Conservation (phyloP, 2,797 vertebrate genomes). For the Clarias fuscus region DNA sequence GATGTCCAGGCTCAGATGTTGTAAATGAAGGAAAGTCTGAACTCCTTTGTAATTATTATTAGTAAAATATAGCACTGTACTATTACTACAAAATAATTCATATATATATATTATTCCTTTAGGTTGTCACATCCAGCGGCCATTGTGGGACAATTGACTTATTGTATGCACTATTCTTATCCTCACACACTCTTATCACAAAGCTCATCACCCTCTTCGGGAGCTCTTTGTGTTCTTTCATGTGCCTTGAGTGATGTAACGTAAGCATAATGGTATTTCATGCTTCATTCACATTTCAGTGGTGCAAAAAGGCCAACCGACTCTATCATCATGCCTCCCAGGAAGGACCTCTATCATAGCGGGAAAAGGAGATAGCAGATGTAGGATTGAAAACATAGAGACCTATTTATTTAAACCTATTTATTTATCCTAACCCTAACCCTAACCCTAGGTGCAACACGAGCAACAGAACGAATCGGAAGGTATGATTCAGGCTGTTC, state of each 20-base stretch:
- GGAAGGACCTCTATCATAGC: constrained; percentile 20
- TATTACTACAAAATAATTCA: background rate
- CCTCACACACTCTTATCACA: constrained; percentile 17
- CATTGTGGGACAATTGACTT: constrained; percentile 4
- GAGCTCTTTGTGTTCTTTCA: constrained; percentile 39
- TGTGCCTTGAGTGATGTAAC: constrained; percentile 19
- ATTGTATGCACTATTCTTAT: constrained; percentile 24
- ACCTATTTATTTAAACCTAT: constrained; percentile 12
- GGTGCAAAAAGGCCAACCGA: constrained; percentile 40
- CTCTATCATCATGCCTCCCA: constrained; percentile 35
- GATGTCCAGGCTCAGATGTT: constrained; percentile 38
- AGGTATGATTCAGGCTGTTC: too few species aligned
- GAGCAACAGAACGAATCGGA: background rate
- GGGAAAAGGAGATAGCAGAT: background rate
- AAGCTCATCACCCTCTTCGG: constrained; percentile 30
- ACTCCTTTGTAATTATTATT: constrained; percentile 4
- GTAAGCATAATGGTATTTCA: constrained; percentile 52
- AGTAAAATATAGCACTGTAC: background rate
- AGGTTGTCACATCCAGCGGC: background rate
- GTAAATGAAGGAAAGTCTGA: constrained; percentile 17
- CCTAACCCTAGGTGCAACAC: background rate
- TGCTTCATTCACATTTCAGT: constrained; percentile 49
- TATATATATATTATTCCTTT: background rate
- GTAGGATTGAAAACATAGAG: constrained; percentile 1
- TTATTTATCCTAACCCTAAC: too few species aligned